Conservation (phyloP, 2,797 vertebrate species). For the Hozukius guyotensis region DNA sequence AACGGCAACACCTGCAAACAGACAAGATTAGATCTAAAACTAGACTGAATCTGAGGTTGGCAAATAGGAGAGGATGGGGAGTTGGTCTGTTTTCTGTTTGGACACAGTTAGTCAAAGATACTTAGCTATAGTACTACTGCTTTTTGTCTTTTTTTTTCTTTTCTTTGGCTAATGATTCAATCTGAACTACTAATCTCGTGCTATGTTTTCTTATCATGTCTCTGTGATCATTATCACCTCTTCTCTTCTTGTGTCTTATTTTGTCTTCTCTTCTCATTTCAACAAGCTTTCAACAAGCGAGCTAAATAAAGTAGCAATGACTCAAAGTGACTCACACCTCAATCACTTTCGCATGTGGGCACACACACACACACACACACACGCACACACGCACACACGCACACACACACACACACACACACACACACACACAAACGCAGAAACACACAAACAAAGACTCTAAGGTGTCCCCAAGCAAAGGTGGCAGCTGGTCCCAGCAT, state of each 20-base stretch:
- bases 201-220: neutral
- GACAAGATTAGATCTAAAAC: neutral
- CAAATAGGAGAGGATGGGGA: neutral
- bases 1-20: neutral
- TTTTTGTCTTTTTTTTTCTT: neutral
- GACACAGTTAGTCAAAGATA: neutral
- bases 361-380: neutral
- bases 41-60: neutral
- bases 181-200: neutral
- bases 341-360: conserved; percentile 30
- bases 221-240: neutral
- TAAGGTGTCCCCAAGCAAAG: conserved; percentile 61
- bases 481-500: conserved; percentile 59
- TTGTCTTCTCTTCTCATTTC: conserved; percentile 11
- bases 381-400: neutral
- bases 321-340: conserved; percentile 68
- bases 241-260: neutral
- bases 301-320: conserved; percentile 59
- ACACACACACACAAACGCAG: conserved; percentile 1
- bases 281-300: conserved; percentile 20
- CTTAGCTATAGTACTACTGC: neutral
- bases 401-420: neutral
- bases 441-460: conserved; percentile 33
- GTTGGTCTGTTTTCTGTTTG: neutral
- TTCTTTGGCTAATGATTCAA: neutral